Evolutionary conservation across 2,797 vertebrate species (phyloP).

Genomic region (Eurystomus glaucurus): DNA sequence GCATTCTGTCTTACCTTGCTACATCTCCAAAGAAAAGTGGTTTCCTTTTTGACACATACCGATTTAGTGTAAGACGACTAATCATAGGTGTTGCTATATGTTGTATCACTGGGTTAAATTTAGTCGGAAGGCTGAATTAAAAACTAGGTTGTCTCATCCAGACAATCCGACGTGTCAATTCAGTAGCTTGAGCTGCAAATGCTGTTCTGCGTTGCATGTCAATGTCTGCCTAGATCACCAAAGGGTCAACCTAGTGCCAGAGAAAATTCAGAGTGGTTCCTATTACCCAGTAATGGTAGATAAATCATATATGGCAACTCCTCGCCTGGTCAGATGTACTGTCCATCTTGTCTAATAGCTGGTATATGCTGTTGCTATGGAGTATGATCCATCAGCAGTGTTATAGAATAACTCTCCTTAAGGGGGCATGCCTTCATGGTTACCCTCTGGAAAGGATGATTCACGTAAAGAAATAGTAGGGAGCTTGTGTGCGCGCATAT

Average conservation of each 20-base stretch:
- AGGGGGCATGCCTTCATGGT: background rate
- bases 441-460: background rate
- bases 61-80: background rate
- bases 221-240: background rate
- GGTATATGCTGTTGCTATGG: background rate
- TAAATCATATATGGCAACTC: background rate
- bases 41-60: background rate
- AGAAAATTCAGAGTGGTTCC: background rate
- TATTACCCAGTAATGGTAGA: background rate
- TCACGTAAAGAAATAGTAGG: background rate
- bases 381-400: background rate
- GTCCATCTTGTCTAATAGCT: background rate
- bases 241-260: background rate
- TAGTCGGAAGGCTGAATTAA: background rate
- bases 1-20: background rate
- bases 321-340: background rate
- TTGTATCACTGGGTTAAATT: background rate
- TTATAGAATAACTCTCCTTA: background rate
- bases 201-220: background rate
- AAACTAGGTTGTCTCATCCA: background rate
- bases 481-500: fast-evolving
- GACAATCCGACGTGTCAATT: background rate
- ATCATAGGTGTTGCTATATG: fast-evolving
- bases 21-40: background rate
- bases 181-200: background rate